Conservation (phyloP, 2,113 vertebrate species). For the Pedetes capensis region DNA sequence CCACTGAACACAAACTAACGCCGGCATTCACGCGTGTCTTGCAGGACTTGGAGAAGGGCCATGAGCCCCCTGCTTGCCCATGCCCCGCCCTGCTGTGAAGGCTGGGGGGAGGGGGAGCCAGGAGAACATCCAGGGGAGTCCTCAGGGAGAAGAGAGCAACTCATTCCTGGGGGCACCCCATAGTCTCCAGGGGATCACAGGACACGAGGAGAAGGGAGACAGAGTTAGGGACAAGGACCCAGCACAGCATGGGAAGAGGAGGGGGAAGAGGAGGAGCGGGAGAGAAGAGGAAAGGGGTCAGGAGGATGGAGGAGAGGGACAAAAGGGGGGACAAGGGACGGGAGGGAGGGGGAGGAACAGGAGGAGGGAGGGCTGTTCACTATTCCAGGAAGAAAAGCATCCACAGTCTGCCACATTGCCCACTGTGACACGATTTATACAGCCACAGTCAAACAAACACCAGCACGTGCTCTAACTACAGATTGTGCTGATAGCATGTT, state of each 20-base stretch:
- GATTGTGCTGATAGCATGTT: too few species aligned
- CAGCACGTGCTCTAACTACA: not conserved
- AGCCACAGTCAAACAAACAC: not conserved
- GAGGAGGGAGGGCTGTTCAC: rapidly evolving
- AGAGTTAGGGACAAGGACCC: too few species aligned
- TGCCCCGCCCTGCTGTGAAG: too few species aligned
- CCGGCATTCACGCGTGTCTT: not conserved
- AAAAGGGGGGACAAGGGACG: rapidly evolving
- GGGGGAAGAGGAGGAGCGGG: rapidly evolving
- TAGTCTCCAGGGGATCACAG: not conserved
- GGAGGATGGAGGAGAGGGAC: rapidly evolving
- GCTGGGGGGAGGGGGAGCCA: too few species aligned
- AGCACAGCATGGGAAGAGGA: too few species aligned
- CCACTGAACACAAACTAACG: not conserved
- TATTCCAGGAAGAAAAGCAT: not conserved
- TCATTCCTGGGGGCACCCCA: too few species aligned
- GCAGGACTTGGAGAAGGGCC: not conserved
- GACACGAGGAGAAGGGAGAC: not conserved
- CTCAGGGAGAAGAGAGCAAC: not conserved
- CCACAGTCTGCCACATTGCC: not conserved
- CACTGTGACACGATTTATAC: not conserved
- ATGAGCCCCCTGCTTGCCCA: rapidly evolving
- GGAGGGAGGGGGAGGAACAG: rapidly evolving
- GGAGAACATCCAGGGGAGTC: not conserved
- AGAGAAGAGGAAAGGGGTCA: rapidly evolving